phyloP scores from a whole-genome alignment of 2,888 invertebrate genomes.

The Ophion costatus region DNA sequence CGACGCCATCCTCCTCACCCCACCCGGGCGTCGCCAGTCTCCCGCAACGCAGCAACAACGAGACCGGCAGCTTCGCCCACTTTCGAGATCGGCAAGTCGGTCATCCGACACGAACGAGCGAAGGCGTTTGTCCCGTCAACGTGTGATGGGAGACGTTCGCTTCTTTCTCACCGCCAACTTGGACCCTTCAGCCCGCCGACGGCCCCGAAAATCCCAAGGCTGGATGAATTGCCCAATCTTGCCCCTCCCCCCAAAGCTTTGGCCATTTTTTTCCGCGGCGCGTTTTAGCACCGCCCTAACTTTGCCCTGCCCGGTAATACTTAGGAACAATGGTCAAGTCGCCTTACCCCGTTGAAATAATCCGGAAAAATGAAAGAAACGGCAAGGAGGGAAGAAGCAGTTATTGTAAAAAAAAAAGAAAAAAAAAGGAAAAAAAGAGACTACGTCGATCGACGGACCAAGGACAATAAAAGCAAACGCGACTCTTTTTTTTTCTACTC shows the following conservation, averaged over 20 bases:
- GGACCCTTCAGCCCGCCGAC: too few species aligned
- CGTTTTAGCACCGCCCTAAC: conserved; percentile 60
- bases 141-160: conserved; percentile 63
- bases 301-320: conserved; percentile 12
- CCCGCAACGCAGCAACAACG: conserved; percentile 35
- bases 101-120: conserved; percentile 78
- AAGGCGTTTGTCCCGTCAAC: conserved; percentile 79
- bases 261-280: conserved; percentile 55
- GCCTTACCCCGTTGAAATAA: conserved; percentile 3
- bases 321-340: neutral
- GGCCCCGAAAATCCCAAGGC: neutral
- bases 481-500: neutral
- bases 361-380: neutral
- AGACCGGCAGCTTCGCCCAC: conserved; percentile 83
- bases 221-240: too few species aligned
- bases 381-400: neutral
- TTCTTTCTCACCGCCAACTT: too few species aligned
- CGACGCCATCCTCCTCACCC: conserved; percentile 26
- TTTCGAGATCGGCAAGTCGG: conserved; percentile 86
- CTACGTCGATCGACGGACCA: conserved; percentile 61
- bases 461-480: conserved; percentile 65
- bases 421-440: conserved; percentile 35
- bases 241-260: conserved; percentile 5
- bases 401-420: conserved; percentile 26
- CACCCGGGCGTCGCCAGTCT: conserved; percentile 7